Evolutionary conservation across 2,888 invertebrate species (phyloP), one percentile per base, ranked within the genome.

Genomic region (Cremastinae sp.): DNA sequence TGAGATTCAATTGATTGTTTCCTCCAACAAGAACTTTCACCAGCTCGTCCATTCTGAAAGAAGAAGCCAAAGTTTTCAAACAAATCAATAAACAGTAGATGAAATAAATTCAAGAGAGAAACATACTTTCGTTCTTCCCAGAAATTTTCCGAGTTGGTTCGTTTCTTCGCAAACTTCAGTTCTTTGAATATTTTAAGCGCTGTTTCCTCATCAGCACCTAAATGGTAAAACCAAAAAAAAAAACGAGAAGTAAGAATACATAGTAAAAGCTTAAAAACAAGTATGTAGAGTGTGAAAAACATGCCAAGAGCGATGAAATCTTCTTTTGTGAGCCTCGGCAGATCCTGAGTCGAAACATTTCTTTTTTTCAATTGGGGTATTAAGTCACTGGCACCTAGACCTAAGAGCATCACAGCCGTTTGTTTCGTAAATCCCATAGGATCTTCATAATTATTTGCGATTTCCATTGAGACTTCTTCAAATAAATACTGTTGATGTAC

Each of bases 301-400:
- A 2, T 69, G 83, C 86, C 86, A 43, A 86, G 81, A 47, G 70
- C 62, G 1, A 82, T 61, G 22, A 86, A 72, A 75, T 86, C 86
- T 2, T 84, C 54, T 36, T 78, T 74, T 8, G 70, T 79, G 38
- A 86, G 81, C n/a, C 79, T 65, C 0, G 82, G 75, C n/a, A 86
- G 76, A 0, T 51, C 64, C 3, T 79, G 70, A 0, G 81, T 84
- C 0, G 85, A 84, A 71, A 86, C 83, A 54, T 85, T 83, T 62
- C 79, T 58, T 18, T 77, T 79, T 53, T 78, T 81, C 18, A 80
- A 82, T 65, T 82, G 78, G 9, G 78, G 75, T 51, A 86, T 77
- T 18, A 85, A 75, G 45, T 79, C 68, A n/a, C 74, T 8, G 20
- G 78, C 85, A 9, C 80, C 80, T 12, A 85, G 78, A n/a, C 83